Base-by-base conservation (phyloP, 2,888 invertebrate genomes). In the Calliopum simillimum region DNA sequence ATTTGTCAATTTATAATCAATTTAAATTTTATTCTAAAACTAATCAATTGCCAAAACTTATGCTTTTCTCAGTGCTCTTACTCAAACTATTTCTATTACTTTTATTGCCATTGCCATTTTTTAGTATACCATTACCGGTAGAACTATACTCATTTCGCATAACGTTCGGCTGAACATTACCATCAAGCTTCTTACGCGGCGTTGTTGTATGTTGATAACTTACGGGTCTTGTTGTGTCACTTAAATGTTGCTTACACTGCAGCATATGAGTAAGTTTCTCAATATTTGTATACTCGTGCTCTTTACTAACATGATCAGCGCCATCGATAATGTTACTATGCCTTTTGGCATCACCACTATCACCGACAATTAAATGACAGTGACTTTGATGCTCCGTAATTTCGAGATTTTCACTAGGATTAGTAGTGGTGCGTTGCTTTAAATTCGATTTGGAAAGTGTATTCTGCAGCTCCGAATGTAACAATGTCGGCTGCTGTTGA, bases 381-480 rank as follows among this genome's bases (percentile, higher is more conserved):
- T 77, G 73, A 25, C 75, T 74, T 41, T 77, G 75, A 68, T 78
- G 78, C 51, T 77, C 76, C 53, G 73, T 44, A 16, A 47, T 33
- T 12, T 51, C 23, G 23, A 46, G 3, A 44, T 14, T 69, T 53
- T 23, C 66, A 46, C 43, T 25, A 4, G 23, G 92, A 84, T 91
- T 92, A n/a, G n/a, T n/a, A n/a, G 69, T 69, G 55, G 71, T 74
- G 86, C 90, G 90, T 87, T 91, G 91, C 80, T 90, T 90, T 79
- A 94, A 88, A 87, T 94, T 93, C 68, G 94, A 93, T 82, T 93
- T 90, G 78, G 92, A 92, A 72, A 94, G 86, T 6, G 94, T 94
- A 71, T 92, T 89, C 68, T 90, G 91, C 76, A 94, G 86, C 86
- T 94, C 94, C 70, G 91, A 91, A 78, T 93, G 93, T 70, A 94